Conservation (phyloP, 2,113 vertebrate species). For the Tylochromis polylepis region DNA sequence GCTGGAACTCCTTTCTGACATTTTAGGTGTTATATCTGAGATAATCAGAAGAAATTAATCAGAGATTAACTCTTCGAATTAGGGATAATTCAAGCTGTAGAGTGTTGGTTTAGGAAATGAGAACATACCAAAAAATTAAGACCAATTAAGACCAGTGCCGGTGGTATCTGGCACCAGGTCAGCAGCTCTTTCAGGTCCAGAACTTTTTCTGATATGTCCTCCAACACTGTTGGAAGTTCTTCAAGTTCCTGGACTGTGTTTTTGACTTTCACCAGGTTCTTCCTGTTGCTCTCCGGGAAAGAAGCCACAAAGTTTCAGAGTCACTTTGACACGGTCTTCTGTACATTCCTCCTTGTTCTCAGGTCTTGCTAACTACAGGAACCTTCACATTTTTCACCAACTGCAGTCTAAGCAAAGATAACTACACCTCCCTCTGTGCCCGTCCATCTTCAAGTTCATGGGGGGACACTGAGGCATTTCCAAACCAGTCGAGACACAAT, state of each 20-base stretch:
- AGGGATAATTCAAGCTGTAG: neutral
- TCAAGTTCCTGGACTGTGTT: neutral
- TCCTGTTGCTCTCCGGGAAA: neutral
- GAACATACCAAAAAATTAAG: neutral
- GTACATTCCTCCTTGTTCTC: neutral
- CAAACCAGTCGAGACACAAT: neutral
- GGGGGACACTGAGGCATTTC: fast-evolving
- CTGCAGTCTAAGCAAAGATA: neutral
- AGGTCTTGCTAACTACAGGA: neutral
- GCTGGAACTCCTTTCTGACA: neutral
- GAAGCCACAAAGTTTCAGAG: neutral
- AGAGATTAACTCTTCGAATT: fast-evolving
- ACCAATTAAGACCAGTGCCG: fast-evolving
- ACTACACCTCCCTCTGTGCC: neutral
- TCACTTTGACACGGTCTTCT: fast-evolving
- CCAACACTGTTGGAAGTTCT: neutral
- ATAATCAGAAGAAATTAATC: neutral
- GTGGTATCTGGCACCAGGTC: neutral
- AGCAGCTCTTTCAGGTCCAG: neutral
- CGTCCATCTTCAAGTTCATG: neutral
- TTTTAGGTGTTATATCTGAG: neutral
- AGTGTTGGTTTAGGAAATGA: neutral
- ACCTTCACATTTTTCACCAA: too few species aligned
- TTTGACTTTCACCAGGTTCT: neutral
- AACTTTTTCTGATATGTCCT: neutral